These are phyloP conservation scores for Cassiopea andromeda DNA, from an alignment of 30 jellyfish, hydroid and myxozoan species.

Conservation along the genomic window DNA sequence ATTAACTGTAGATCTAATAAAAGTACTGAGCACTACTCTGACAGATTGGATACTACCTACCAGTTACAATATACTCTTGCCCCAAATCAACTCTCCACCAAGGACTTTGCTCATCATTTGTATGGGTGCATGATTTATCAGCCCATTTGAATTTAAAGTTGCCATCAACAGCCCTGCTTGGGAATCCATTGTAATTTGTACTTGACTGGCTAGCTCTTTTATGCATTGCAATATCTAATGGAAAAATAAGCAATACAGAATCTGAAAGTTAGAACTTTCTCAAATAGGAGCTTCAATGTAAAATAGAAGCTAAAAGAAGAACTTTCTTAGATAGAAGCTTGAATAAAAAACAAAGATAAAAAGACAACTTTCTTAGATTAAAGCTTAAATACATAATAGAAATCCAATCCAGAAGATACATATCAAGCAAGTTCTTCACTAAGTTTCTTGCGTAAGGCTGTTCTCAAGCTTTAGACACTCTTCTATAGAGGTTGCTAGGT, in stretches of 20 bases:
- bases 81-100: slow-evolving; percentile 99
- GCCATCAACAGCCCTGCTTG: slow-evolving; percentile 97
- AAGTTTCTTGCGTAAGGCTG: too few relatives aligned
- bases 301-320: too few relatives aligned
- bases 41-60: slow-evolving; percentile 23
- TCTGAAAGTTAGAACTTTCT: neutral
- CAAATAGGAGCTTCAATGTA: neutral
- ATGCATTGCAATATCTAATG: slow-evolving; percentile 88
- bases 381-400: too few relatives aligned
- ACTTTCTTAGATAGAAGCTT: too few relatives aligned
- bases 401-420: too few relatives aligned
- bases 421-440: too few relatives aligned
- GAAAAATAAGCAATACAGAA: neutral
- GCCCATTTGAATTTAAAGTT: slow-evolving; percentile 85
- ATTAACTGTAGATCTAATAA: too few relatives aligned
- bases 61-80: slow-evolving; percentile 92
- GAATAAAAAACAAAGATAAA: too few relatives aligned
- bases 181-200: slow-evolving; percentile 80
- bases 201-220: slow-evolving; percentile 90
- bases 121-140: slow-evolving; percentile 89
- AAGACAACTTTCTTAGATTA: too few relatives aligned
- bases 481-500: too few relatives aligned
- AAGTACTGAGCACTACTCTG: too few relatives aligned
- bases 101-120: slow-evolving; percentile 86
- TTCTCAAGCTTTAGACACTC: too few relatives aligned